These are phyloP conservation scores for Drosophila parvula DNA, from an alignment of 1,140 invertebrate species.

Conservation along the genomic window DNA sequence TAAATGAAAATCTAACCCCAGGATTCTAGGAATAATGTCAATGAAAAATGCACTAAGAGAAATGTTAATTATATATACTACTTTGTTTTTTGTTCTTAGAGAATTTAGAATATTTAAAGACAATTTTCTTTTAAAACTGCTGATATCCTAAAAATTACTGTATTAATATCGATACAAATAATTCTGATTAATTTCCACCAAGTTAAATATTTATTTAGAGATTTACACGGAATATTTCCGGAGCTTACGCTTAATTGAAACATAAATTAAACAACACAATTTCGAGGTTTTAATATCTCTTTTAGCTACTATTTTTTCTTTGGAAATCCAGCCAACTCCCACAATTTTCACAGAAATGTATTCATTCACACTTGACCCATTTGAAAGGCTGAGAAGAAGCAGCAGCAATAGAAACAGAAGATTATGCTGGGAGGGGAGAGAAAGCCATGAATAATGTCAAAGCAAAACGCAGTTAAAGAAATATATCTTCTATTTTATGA, in stretches of 20 bases:
- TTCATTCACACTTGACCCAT: constrained; percentile 68
- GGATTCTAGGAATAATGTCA: neutral
- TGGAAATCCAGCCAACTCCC: constrained; percentile 13
- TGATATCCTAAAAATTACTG: neutral
- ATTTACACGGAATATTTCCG: neutral
- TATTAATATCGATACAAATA: neutral
- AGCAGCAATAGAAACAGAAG: neutral
- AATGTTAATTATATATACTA: neutral
- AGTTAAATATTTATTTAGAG: neutral
- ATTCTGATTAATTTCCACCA: neutral
- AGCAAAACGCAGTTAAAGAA: constrained; percentile 36
- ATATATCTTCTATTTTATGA: constrained; percentile 47
- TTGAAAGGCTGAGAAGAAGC: constrained; percentile 29
- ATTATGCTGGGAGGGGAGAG: constrained; percentile 1
- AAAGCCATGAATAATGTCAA: constrained; percentile 67
- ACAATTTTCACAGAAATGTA: constrained; percentile 44
- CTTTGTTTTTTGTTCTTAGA: too few relatives aligned
- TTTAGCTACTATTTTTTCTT: neutral
- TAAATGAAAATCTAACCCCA: neutral
- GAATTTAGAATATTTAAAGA: too few relatives aligned
- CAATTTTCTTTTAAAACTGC: too few relatives aligned
- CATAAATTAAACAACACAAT: neutral
- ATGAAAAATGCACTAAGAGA: neutral
- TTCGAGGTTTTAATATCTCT: neutral
- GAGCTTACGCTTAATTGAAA: too few relatives aligned